A percentile compares a stretch with the other conserved stretches of the same genome.
These are phyloP conservation scores for Dendrolimus houi DNA, from an alignment of 2,888 invertebrate species.

Conservation along the genomic window DNA sequence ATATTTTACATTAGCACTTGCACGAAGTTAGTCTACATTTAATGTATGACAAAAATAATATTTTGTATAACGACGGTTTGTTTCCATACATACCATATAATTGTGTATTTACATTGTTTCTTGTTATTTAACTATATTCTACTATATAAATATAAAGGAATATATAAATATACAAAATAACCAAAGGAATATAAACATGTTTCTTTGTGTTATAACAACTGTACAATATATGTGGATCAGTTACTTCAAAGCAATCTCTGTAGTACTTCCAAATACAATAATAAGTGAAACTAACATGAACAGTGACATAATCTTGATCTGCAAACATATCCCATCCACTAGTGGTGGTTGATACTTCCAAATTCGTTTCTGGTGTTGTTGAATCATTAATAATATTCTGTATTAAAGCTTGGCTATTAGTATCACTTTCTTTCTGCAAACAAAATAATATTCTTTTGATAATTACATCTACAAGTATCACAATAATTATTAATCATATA, in stretches of 20 bases:
- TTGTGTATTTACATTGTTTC: too few species aligned
- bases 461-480: too few species aligned
- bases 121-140: too few species aligned
- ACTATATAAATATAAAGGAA: not conserved
- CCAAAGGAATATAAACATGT: not conserved
- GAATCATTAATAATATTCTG: not conserved
- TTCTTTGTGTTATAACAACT: too few species aligned
- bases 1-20: not conserved
- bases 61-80: too few species aligned
- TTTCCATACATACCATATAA: too few species aligned
- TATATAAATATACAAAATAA: not conserved
- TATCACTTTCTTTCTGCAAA: conserved; percentile 11
- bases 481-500: too few species aligned
- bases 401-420: conserved; percentile 3
- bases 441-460: not conserved
- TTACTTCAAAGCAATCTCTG: too few species aligned
- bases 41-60: too few species aligned
- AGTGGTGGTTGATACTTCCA: conserved; percentile 27
- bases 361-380: not conserved
- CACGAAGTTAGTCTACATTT: too few species aligned
- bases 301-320: conserved; percentile 87
- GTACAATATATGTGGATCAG: too few species aligned
- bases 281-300: conserved; percentile 40
- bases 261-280: not conserved
- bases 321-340: conserved; percentile 94